Conservation (phyloP, 2,797 vertebrate species). For the Betta splendens region DNA sequence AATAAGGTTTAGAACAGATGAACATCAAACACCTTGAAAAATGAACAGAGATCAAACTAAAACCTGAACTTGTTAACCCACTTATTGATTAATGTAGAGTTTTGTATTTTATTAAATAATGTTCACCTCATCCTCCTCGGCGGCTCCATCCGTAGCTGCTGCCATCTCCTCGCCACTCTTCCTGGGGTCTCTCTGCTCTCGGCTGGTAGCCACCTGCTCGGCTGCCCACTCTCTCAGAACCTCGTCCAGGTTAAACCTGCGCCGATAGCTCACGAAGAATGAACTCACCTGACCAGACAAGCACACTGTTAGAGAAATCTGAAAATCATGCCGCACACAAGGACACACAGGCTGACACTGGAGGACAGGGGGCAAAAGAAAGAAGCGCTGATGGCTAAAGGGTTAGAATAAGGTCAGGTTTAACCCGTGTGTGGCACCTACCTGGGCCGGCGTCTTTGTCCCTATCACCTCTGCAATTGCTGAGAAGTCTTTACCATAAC, state of each 20-base stretch:
- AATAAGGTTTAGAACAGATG: too few species aligned
- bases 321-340: conserved; percentile 4
- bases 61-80: too few species aligned
- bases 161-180: conserved; percentile 74
- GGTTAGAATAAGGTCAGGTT: conserved; percentile 9
- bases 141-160: conserved; percentile 62
- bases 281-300: conserved; percentile 84
- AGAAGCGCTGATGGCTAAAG: background rate
- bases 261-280: conserved; percentile 91
- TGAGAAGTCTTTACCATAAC: conserved; percentile 90
- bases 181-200: conserved; percentile 66
- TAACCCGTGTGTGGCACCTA: conserved; percentile 70
- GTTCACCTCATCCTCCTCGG: conserved; percentile 77
- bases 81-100: too few species aligned
- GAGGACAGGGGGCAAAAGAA: conserved; percentile 22
- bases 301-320: background rate
- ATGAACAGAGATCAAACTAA: too few species aligned
- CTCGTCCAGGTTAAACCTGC: conserved; percentile 91
- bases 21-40: too few species aligned
- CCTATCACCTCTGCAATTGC: conserved; percentile 92
- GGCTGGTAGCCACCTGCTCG: conserved; percentile 84
- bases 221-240: conserved; percentile 93
- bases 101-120: too few species aligned
- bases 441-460: conserved; percentile 90
- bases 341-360: conserved; percentile 4